Percentiles rank a stretch among this genome's conserved stretches.
These are phyloP conservation scores for Hyposoter didymator DNA, from an alignment of 2,888 invertebrate genomes.

Conservation along the genomic window DNA sequence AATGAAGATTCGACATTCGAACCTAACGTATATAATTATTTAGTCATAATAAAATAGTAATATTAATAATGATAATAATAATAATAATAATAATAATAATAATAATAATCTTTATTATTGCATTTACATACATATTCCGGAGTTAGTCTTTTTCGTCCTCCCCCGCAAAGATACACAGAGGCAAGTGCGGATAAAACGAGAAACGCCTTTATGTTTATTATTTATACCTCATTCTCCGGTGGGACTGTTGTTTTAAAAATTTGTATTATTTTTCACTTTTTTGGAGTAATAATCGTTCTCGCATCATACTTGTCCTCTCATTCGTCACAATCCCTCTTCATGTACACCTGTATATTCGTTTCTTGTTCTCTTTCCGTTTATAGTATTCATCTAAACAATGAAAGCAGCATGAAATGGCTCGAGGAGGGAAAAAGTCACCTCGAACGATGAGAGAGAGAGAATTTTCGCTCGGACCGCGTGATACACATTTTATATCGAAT, in stretches of 20 bases:
- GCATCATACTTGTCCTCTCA: constrained; percentile 48
- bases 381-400: constrained; percentile 82
- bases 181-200: constrained; percentile 63
- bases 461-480: constrained; percentile 60
- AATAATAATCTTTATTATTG: constrained; percentile 29
- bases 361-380: constrained; percentile 70
- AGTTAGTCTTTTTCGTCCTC: constrained; percentile 33
- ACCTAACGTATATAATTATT: constrained; percentile 6
- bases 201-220: constrained; percentile 53
- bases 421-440: constrained; percentile 72
- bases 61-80: constrained; percentile 23
- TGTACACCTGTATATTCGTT: constrained; percentile 59
- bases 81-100: constrained; percentile 30
- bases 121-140: constrained; percentile 17
- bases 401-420: constrained; percentile 81
- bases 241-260: constrained; percentile 29
- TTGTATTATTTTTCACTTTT: constrained; percentile 5
- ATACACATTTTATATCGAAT: constrained; percentile 21
- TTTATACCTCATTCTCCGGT: constrained; percentile 36
- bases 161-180: constrained; percentile 63
- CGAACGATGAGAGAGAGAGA: constrained; percentile 72
- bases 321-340: constrained; percentile 25
- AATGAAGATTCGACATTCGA: constrained; percentile 24
- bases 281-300: constrained; percentile 43
- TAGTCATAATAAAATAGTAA: constrained; percentile 8